Base-by-base conservation (phyloP, 2,888 invertebrate genomes). In the Acleris emargana region DNA sequence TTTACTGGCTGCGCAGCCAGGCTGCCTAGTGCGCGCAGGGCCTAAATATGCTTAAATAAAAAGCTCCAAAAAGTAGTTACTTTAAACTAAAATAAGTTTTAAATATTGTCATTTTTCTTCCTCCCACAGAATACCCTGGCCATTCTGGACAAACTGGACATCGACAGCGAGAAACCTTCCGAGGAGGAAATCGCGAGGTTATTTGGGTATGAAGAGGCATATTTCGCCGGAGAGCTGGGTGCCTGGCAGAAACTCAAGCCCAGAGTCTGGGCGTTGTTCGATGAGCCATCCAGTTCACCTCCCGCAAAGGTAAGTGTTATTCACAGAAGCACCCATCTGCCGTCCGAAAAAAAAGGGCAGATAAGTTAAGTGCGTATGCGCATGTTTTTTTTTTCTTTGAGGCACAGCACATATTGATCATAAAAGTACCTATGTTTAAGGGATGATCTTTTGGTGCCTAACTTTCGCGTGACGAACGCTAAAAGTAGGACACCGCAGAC, bases 231-330 rank as follows among this genome's bases (percentile, higher is more conserved):
- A 5, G 95, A 95, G 51, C 91, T 97, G 62, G 96, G 96, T 11
- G 93, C 94, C 71, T 99, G 99, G 99, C 98, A 98, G 90, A 94
- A 96, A 70, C 91, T 97, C 74, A 97, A 98, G 81, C 98, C 98
- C 5, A 96, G 96, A 83, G 95, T 99, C 58, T 99, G 98, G 98
- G 97, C 98, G 4, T 91, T 99, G 63, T 99, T 99, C 84, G 98
- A 99, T 82, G 99, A 99, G 87, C 99, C 99, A 0, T 98, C 98
- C 77, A 98, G 98, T 71, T 98, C 98, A 63, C 95, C 95, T 58
- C 94, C 95, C 69, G 98, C 98, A 68, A 99, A 99, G 95, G 98
- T 97, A 83, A 87, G 84, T 57, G 78, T 78, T 16, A 43, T 32
- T 32, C 9, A 32, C 9, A 9, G 32, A 0, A 2, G 32, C 9